A percentile compares a stretch with the other conserved stretches of the same genome.
phyloP scores from a whole-genome alignment of 1,140 invertebrate species.

The Cecropterus lyciades region DNA sequence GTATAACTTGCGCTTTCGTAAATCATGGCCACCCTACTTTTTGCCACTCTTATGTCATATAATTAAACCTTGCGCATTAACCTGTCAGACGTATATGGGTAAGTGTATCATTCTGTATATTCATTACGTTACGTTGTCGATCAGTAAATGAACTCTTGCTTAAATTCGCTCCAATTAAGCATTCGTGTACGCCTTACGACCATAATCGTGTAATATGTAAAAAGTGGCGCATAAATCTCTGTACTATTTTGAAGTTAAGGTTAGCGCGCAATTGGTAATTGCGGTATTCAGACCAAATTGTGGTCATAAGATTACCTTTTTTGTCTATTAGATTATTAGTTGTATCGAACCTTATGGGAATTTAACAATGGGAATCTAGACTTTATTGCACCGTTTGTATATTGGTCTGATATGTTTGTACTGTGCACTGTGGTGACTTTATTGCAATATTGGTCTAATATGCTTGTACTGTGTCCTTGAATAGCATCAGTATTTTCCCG shows the following conservation, averaged over 20 bases:
- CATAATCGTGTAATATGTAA: conserved; percentile 23
- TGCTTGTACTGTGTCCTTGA: no score
- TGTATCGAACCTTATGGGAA: background rate
- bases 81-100: conserved; percentile 22
- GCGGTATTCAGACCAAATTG: conserved; percentile 2
- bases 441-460: no score
- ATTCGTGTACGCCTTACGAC: conserved; percentile 16
- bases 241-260: conserved; percentile 22
- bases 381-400: background rate
- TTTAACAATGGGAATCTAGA: conserved; percentile 6
- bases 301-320: conserved; percentile 9
- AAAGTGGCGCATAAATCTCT: conserved; percentile 16
- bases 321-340: background rate
- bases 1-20: conserved; percentile 47
- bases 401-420: background rate
- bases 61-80: conserved; percentile 23
- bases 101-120: conserved; percentile 28
- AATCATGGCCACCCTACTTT: conserved; percentile 43
- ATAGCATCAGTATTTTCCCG: no score
- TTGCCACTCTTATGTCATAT: conserved; percentile 25
- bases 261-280: conserved; percentile 15
- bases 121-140: conserved; percentile 18
- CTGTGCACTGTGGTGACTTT: no score
- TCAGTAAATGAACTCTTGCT: conserved; percentile 33
- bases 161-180: conserved; percentile 32